Base-by-base conservation (phyloP, 2,113 vertebrate genomes). In the Sakesphorus luctuosus region DNA sequence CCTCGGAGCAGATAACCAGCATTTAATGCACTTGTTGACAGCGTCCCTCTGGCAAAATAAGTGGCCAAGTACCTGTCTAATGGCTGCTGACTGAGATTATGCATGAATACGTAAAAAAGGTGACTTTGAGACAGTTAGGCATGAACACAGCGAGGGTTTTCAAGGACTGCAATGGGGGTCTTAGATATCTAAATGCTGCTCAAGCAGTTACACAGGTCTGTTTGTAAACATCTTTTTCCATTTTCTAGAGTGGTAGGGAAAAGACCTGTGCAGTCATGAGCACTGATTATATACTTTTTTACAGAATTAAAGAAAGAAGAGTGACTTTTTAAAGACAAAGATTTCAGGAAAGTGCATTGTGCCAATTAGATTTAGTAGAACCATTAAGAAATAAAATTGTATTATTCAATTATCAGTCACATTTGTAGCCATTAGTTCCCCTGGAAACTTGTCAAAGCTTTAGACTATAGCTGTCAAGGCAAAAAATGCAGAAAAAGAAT, bases 371-470 rank as follows among this genome's bases (percentile, higher is more conserved):
- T 90, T 80, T 67, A 93, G 76, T 24, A 56, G 62, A 38, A 65
- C 61, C 36, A 72, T 50, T 75, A 87, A 52, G 47, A 93, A 91
- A 96, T 69, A 87, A 92, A 94, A 86, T 23, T 38, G 36, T 38
- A 26, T 73, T 90, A 46, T 69, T 92, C 75, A 55, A 86, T 86
- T 83, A 86, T 63, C 71, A 50, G 59, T 74, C 59, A 84, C 47
- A 94, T 88, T 80, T 94, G 50, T 50, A 85, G 89, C 86, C 77
- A 87, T 88, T 87, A 90, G 82, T 67, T 90, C 25, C 53, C 59
- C 47, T 90, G 82, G 82, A 96, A 94, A 83, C 47, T 86, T 86
- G 46, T 90, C 77, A 93, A 76, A 87, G 63, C 62, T 82, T 84
- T 73, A 66, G 62, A 76, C 44, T 82, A 59, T 74, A 88, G 59